Percentiles rank a stretch among this genome's conserved stretches.
phyloP scores from a whole-genome alignment of 2,797 vertebrate genomes.

The Neomorphus geoffroyi region DNA sequence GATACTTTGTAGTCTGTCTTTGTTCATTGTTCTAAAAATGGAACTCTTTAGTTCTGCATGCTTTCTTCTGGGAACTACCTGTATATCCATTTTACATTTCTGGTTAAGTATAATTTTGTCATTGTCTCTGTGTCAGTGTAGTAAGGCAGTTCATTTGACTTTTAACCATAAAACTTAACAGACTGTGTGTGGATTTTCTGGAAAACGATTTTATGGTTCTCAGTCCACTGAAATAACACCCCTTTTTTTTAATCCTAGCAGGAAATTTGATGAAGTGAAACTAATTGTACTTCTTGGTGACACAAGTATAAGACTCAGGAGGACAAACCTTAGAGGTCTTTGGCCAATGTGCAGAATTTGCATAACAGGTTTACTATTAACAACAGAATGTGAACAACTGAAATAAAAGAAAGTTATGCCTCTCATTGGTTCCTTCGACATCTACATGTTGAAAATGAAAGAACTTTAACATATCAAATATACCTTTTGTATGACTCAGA shows the following conservation, averaged over 20 bases:
- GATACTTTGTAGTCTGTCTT: not conserved
- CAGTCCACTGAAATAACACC: not conserved
- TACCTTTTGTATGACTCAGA: not conserved
- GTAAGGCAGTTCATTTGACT: not conserved
- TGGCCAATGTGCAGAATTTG: not conserved
- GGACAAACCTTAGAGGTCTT: not conserved
- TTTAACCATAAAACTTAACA: not conserved
- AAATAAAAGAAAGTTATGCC: not conserved
- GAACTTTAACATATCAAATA: not conserved
- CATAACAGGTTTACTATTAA: not conserved
- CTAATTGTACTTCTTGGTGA: not conserved
- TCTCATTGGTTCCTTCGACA: not conserved
- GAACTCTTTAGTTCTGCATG: not conserved
- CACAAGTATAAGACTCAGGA: not conserved
- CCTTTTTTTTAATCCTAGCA: not conserved
- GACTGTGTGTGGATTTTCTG: conserved; percentile 11
- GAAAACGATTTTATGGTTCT: not conserved
- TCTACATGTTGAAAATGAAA: not conserved
- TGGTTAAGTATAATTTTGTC: not conserved
- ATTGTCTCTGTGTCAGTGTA: not conserved
- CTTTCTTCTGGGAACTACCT: not conserved
- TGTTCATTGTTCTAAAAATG: not conserved
- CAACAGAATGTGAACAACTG: not conserved
- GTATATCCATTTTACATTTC: not conserved
- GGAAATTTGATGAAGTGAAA: conserved; percentile 3